Conservation (phyloP, 92 coral and sea anemone species). For the Paragorgia papillata region DNA sequence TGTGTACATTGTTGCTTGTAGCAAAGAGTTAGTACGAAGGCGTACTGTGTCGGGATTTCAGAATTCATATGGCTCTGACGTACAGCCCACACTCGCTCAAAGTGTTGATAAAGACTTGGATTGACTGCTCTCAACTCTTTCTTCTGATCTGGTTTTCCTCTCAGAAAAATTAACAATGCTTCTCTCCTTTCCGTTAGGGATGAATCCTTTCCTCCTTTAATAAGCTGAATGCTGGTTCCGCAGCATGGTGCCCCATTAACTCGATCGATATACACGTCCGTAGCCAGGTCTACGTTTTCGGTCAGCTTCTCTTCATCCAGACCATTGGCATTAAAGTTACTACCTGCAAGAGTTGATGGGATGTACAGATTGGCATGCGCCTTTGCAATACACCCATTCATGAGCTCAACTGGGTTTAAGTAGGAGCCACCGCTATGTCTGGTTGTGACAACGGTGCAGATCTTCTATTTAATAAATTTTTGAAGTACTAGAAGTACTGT, state of each 20-base stretch:
- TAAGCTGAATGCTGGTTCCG: too few species aligned
- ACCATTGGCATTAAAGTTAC: constrained; percentile 30
- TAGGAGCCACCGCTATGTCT: constrained; percentile 68
- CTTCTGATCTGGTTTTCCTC: too few species aligned
- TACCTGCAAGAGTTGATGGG: constrained; percentile 60
- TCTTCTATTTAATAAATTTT: constrained; percentile 46
- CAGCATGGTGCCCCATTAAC: too few species aligned
- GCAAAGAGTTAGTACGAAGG: constrained; percentile 51
- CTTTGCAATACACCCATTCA: constrained; percentile 62
- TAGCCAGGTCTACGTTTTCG: constrained; percentile 60
- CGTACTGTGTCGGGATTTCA: constrained; percentile 54
- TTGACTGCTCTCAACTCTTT: constrained; percentile 42
- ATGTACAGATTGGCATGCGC: constrained; percentile 65
- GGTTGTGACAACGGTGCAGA: constrained; percentile 59
- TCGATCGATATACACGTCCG: too few species aligned
- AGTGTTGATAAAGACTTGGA: too few species aligned
- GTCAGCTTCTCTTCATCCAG: constrained; percentile 53
- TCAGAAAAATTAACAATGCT: constrained; percentile 23
- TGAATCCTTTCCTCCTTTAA: too few species aligned
- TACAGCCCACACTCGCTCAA: constrained; percentile 59
- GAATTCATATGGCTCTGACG: constrained; percentile 59
- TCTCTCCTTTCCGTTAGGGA: too few species aligned
- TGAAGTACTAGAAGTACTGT: too few species aligned
- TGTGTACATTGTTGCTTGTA: constrained; percentile 49
- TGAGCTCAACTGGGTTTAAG: constrained; percentile 64